phyloP scores from a whole-genome alignment of 2,888 invertebrate genomes.

The Acleris laterana region DNA sequence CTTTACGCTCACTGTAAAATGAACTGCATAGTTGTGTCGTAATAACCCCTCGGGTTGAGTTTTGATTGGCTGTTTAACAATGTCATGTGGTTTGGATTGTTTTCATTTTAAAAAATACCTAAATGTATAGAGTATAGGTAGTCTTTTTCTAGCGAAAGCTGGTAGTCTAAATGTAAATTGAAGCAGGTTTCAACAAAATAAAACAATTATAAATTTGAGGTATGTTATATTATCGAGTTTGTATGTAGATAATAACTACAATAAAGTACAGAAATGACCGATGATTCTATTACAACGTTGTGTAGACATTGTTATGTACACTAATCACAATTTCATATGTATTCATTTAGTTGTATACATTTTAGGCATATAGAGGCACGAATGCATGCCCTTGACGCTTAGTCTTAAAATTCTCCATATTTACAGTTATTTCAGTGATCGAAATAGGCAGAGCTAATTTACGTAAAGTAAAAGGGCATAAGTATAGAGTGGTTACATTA shows the following conservation, averaged over 20 bases:
- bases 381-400: slow-evolving; percentile 67
- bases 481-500: no score
- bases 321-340: slow-evolving; percentile 84
- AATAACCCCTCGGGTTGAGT: no score
- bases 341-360: slow-evolving; percentile 79
- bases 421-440: slow-evolving; percentile 56
- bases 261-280: slow-evolving; percentile 81
- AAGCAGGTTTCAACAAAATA: slow-evolving; percentile 45
- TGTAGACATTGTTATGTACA: slow-evolving; percentile 51
- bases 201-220: slow-evolving; percentile 72
- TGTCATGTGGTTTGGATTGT: no score
- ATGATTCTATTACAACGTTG: slow-evolving; percentile 78
- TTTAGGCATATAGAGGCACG: slow-evolving; percentile 78
- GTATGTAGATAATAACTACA: slow-evolving; percentile 83
- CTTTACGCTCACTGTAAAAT: no score
- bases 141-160: no score
- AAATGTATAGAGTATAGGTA: no score
- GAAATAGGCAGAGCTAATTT: no score
- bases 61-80: no score
- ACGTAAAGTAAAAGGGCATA: no score
- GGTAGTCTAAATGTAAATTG: no score
- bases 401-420: slow-evolving; percentile 81
- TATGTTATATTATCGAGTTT: slow-evolving; percentile 84
- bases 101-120: no score
- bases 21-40: no score